A percentile compares a stretch with the other conserved stretches of the same genome.
phyloP scores from a whole-genome alignment of 2,113 vertebrate species.

The Semnornis frantzii region DNA sequence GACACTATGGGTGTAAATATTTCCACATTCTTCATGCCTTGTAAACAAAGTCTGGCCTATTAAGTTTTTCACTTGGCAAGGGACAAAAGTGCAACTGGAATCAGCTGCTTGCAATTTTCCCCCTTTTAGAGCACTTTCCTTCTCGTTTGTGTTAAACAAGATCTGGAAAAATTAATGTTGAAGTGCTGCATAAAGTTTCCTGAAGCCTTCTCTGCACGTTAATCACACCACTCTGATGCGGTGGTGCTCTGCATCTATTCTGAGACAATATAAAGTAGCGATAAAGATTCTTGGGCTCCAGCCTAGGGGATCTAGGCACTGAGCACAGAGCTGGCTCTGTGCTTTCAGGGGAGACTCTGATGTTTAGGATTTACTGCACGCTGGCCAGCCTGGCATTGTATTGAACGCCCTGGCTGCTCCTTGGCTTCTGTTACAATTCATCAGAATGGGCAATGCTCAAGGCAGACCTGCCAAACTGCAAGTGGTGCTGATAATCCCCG shows the following conservation, averaged over 20 bases:
- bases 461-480: background rate
- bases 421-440: background rate
- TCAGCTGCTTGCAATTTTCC: slow-evolving; percentile 4
- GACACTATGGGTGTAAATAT: background rate
- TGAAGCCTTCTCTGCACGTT: background rate
- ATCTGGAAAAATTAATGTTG: slow-evolving; percentile 8
- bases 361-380: background rate
- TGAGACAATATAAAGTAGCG: background rate
- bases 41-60: slow-evolving; percentile 24
- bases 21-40: slow-evolving; percentile 21
- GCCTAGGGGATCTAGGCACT: background rate
- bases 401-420: background rate
- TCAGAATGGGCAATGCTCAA: accelerated
- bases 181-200: background rate
- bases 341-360: background rate
- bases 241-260: background rate
- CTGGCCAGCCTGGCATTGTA: background rate
- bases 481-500: background rate
- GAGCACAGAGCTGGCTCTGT: slow-evolving; percentile 17
- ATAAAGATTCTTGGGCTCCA: background rate
- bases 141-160: background rate
- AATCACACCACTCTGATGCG: background rate
- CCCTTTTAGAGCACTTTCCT: slow-evolving; percentile 16
- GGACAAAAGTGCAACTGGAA: slow-evolving; percentile 21
- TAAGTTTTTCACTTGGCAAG: slow-evolving; percentile 16